These are phyloP conservation scores for Rhogogaster chlorosoma DNA, from an alignment of 2,888 invertebrate genomes.

Conservation along the genomic window DNA sequence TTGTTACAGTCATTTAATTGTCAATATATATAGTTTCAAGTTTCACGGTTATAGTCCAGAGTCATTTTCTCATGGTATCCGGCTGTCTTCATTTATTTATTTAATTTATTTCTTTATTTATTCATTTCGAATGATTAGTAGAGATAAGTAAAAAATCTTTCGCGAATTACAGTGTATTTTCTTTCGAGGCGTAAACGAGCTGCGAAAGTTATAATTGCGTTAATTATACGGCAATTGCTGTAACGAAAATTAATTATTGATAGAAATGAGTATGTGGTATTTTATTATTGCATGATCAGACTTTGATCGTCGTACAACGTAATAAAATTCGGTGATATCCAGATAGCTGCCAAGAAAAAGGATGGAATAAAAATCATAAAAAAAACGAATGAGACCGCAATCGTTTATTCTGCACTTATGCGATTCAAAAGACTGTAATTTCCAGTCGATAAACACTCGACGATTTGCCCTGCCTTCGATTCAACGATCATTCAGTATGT, in stretches of 20 bases:
- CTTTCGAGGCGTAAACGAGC: background rate
- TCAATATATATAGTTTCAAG: background rate
- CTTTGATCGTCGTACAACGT: background rate
- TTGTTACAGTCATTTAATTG: background rate
- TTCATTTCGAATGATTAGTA: background rate
- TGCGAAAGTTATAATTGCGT: background rate
- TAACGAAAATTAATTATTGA: background rate
- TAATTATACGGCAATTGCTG: background rate
- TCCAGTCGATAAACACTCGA: constrained; percentile 25
- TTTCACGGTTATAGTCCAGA: too few species aligned
- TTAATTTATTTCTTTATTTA: background rate
- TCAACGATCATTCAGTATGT: background rate
- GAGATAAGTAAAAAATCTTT: background rate
- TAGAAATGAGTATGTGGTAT: background rate
- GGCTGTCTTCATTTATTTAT: too few species aligned
- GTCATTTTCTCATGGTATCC: background rate
- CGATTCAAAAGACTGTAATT: constrained; percentile 38
- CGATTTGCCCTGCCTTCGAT: background rate
- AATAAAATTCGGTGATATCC: background rate
- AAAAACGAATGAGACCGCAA: constrained; percentile 1
- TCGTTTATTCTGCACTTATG: background rate
- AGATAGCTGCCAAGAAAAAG: background rate
- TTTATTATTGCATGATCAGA: background rate
- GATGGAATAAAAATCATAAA: background rate
- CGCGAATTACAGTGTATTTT: background rate